Conservation (phyloP, 2,797 vertebrate species). For the Antennarius maculatus region DNA sequence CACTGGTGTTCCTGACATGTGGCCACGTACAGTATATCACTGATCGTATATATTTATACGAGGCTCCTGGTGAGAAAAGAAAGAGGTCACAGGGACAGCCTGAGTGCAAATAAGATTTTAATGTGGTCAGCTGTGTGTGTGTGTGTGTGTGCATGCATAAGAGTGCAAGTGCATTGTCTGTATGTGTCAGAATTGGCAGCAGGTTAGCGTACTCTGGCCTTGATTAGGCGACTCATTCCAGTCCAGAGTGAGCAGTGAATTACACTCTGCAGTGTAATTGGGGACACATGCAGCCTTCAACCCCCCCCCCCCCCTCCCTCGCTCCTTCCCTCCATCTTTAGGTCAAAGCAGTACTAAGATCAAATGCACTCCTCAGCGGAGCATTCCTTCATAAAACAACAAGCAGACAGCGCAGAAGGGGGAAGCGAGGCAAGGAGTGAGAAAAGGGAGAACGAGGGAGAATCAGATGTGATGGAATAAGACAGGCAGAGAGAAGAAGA, state of each 20-base stretch:
- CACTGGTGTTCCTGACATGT: not conserved
- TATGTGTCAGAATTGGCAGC: constrained; percentile 65
- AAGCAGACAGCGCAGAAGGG: constrained; percentile 34
- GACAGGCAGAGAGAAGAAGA: constrained; percentile 30
- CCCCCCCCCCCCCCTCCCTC: constrained; percentile 38
- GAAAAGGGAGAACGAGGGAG: constrained; percentile 33
- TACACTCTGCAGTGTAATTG: constrained; percentile 71
- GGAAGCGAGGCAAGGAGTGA: constrained; percentile 1
- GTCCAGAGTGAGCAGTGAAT: constrained; percentile 71
- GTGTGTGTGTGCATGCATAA: constrained; percentile 10
- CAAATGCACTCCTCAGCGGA: constrained; percentile 69
- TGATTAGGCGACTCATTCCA: constrained; percentile 71
- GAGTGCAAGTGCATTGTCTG: constrained; percentile 31
- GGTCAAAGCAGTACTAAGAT: constrained; percentile 74
- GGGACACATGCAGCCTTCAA: constrained; percentile 79
- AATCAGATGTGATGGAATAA: constrained; percentile 48
- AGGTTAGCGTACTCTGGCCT: constrained; percentile 67
- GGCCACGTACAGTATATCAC: constrained; percentile 11
- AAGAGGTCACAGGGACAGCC: constrained; percentile 18
- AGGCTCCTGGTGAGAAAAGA: constrained; percentile 9
- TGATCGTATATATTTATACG: constrained; percentile 20
- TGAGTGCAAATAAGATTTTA: constrained; percentile 37
- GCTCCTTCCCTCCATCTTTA: constrained; percentile 38
- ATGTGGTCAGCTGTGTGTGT: constrained; percentile 28
- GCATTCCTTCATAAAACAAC: constrained; percentile 74